Evolutionary conservation across 2,888 invertebrate genomes (phyloP).

Genomic region (Pseudanteris insignis): DNA sequence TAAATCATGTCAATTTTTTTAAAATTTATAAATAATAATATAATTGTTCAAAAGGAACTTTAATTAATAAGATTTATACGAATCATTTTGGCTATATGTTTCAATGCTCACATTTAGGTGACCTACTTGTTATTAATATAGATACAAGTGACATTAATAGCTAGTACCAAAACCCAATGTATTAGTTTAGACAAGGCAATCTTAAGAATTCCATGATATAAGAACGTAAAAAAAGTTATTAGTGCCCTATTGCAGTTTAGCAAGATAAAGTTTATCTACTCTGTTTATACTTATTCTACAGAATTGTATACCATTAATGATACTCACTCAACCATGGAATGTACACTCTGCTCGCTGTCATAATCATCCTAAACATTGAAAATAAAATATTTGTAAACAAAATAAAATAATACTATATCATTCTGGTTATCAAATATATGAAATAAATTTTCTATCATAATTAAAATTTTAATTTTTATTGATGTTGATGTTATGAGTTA

Average conservation of each 20-base stretch:
- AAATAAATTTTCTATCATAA: no score
- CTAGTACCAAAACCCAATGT: conserved; percentile 37
- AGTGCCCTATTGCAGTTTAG: conserved; percentile 15
- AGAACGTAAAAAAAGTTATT: conserved; percentile 8
- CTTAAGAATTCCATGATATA: conserved; percentile 12
- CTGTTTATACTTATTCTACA: conserved; percentile 28
- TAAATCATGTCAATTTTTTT: no score
- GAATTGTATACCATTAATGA: conserved; percentile 30
- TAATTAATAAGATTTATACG: conserved; percentile 29
- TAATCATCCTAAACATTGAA: conserved; percentile 77
- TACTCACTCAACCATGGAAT: conserved; percentile 83
- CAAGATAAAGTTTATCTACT: conserved; percentile 29
- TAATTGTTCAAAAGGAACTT: conserved; percentile 4
- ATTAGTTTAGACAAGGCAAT: conserved; percentile 35
- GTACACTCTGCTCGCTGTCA: conserved; percentile 80
- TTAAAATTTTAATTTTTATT: no score
- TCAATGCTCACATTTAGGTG: conserved; percentile 46
- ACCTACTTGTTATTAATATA: conserved; percentile 52
- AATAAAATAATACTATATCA: no score
- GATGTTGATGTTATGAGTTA: no score
- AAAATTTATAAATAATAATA: no score
- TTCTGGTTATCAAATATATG: no score
- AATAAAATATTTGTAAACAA: conserved; percentile 55
- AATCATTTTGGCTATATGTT: conserved; percentile 35
- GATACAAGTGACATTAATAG: conserved; percentile 47